Evolutionary conservation across 2,888 invertebrate genomes (phyloP).

Genomic region (Myopa testacea): DNA sequence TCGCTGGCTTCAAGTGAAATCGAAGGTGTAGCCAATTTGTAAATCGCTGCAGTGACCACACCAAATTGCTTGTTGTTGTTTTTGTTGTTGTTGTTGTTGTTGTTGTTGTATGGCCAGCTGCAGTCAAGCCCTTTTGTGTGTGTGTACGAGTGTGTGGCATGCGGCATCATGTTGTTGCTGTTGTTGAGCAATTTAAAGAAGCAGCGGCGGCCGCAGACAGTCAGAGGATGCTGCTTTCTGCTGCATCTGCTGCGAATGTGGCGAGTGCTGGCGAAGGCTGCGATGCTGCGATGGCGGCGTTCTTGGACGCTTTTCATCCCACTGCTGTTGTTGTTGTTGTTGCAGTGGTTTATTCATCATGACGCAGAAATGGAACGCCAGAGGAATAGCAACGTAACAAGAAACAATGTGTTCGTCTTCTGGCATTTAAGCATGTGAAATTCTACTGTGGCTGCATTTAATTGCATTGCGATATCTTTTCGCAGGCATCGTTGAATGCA

Average conservation of each 20-base stretch:
- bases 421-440: conserved; percentile 43
- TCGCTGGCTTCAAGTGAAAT: conserved; percentile 47
- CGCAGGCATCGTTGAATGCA: conserved; percentile 62
- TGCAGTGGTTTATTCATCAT: conserved; percentile 30
- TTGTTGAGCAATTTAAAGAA: conserved; percentile 18
- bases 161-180: conserved; percentile 49
- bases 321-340: conserved; percentile 30
- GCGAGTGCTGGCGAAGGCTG: neutral
- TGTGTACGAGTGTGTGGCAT: neutral
- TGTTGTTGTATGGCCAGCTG: conserved; percentile 32
- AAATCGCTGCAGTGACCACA: conserved; percentile 51
- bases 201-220: neutral
- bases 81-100: conserved; percentile 36
- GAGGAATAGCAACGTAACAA: neutral
- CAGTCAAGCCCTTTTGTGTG: conserved; percentile 34
- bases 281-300: conserved; percentile 3
- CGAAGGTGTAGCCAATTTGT: conserved; percentile 65
- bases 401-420: conserved; percentile 36
- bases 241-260: neutral
- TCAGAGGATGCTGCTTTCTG: neutral
- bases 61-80: conserved; percentile 35
- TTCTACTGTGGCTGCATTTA: conserved; percentile 50
- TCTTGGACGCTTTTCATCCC: neutral
- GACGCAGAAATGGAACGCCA: neutral
- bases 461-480: conserved; percentile 67